Conservation (phyloP, 2,797 vertebrate genomes). For the Alauda arvensis region DNA sequence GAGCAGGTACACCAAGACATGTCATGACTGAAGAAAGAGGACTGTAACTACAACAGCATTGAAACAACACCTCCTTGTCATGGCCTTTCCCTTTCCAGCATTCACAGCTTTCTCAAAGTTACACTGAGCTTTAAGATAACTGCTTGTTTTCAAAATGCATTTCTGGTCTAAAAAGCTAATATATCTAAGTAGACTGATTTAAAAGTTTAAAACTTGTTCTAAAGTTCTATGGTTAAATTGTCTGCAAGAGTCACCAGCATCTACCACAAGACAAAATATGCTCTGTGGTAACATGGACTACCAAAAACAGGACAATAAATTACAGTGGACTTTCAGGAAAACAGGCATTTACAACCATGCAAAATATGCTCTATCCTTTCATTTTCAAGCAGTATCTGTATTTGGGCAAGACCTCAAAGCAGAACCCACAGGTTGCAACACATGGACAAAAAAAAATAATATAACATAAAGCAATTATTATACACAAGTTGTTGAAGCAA, state of each 20-base stretch:
- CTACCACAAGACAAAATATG: neutral
- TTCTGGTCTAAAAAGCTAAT: neutral
- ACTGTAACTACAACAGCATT: neutral
- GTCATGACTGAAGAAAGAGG: neutral
- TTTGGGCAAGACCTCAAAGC: neutral
- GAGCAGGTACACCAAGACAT: neutral
- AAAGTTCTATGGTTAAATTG: neutral
- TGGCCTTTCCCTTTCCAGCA: neutral
- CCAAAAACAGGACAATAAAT: neutral
- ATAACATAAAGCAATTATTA: neutral
- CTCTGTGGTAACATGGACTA: neutral
- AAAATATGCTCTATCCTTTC: neutral
- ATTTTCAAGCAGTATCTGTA: neutral
- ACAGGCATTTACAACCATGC: neutral
- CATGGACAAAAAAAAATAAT: fast-evolving
- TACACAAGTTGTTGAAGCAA: neutral
- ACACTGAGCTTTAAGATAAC: neutral
- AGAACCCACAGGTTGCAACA: neutral
- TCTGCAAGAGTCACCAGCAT: neutral
- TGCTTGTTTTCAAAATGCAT: neutral
- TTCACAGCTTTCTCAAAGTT: neutral
- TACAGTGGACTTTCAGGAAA: neutral
- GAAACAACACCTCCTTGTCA: neutral
- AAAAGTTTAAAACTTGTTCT: neutral
- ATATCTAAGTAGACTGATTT: neutral